phyloP scores from a whole-genome alignment of 2,113 vertebrate species.

The Corythornis vintsioides region DNA sequence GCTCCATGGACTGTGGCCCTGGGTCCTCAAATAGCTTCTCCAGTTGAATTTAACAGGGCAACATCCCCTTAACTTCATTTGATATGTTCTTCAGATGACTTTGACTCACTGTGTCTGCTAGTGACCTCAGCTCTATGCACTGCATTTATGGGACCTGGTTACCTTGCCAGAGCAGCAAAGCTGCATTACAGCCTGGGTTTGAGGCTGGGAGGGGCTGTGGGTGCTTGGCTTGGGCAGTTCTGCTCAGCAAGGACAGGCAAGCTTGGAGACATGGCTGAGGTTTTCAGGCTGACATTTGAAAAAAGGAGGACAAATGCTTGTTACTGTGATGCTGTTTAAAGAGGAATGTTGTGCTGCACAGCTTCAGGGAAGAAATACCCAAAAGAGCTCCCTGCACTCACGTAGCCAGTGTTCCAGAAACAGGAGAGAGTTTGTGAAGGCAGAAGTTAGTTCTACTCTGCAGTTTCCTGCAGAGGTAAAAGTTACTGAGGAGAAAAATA shows the following conservation, averaged over 20 bases:
- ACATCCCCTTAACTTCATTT: neutral
- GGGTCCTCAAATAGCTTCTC: neutral
- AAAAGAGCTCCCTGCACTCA: neutral
- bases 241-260: neutral
- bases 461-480: neutral
- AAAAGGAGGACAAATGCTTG: neutral
- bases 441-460: neutral
- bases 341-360: neutral
- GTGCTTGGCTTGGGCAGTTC: neutral
- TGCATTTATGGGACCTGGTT: neutral
- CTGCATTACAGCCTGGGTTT: neutral
- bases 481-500: neutral
- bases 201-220: neutral
- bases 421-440: neutral
- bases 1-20: neutral
- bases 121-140: neutral
- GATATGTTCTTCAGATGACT: neutral
- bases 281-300: neutral
- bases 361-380: neutral
- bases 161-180: neutral
- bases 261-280: neutral
- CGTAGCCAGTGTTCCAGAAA: neutral
- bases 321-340: neutral
- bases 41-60: neutral
- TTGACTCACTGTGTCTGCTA: neutral